Percentiles rank a stretch among this genome's conserved stretches.
Evolutionary conservation across 2,113 vertebrate species (phyloP).

Genomic region (Myrmophylax atrothorax): DNA sequence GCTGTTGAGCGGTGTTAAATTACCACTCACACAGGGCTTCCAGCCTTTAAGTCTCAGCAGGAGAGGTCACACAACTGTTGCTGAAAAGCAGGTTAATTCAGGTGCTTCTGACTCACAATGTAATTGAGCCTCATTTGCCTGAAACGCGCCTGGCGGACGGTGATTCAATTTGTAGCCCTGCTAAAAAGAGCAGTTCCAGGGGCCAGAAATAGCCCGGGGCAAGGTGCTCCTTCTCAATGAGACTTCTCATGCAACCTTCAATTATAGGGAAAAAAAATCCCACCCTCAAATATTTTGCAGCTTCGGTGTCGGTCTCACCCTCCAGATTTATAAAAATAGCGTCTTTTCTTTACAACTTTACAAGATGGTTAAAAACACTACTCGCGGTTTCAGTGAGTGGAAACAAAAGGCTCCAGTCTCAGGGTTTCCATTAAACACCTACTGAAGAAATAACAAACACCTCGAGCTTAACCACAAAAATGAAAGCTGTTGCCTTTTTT

Average conservation of each 20-base stretch:
- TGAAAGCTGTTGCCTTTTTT: neutral
- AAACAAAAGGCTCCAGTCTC: slow-evolving; percentile 27
- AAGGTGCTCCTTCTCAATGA: neutral
- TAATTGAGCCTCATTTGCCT: slow-evolving; percentile 39
- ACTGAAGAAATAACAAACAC: neutral
- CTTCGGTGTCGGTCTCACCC: neutral
- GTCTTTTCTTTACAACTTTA: neutral
- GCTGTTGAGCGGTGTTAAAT: neutral
- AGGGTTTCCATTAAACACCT: slow-evolving; percentile 43
- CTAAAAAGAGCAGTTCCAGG: slow-evolving; percentile 37
- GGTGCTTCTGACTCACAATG: slow-evolving; percentile 42
- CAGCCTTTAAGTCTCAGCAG: neutral
- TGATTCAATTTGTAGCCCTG: slow-evolving; percentile 46
- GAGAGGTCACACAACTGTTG: slow-evolving; percentile 38
- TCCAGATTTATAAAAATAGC: slow-evolving; percentile 3
- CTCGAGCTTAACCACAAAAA: slow-evolving; percentile 4
- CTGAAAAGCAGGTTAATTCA: slow-evolving; percentile 64
- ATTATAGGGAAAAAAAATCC: neutral
- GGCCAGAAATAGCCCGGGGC: slow-evolving; percentile 11
- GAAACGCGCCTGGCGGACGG: neutral
- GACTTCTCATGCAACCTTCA: slow-evolving; percentile 7
- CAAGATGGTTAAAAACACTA: neutral
- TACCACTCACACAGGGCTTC: neutral
- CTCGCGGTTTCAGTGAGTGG: neutral
- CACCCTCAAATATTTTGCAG: neutral